Percentiles rank a stretch among this genome's conserved stretches.
phyloP scores from a whole-genome alignment of 2,113 vertebrate genomes.

The Bos taurus region ARS-UCD2.0 NC_037340.1:80260501-80261000 shows the following conservation, averaged over 20 bases:
- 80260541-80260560: not conserved
- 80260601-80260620: not conserved
- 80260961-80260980: not conserved
- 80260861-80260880: not conserved
- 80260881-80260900: not conserved
- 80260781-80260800: not conserved
- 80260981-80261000: not conserved
- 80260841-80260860: not conserved
- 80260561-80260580: not conserved
- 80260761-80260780: not conserved
- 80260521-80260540: not conserved
- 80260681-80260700: not conserved
- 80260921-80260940: not conserved
- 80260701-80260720: not conserved
- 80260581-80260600: not conserved
- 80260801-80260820: not conserved
- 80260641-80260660: not conserved
- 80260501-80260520: not conserved
- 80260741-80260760: not conserved
- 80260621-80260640: not conserved
- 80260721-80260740: not conserved
- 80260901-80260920: not conserved
- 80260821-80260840: not conserved
- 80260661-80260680: not conserved
- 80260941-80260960: not conserved